These are phyloP conservation scores for Nibea coibor DNA, from an alignment of 2,113 vertebrate species.

Conservation along the genomic window DNA sequence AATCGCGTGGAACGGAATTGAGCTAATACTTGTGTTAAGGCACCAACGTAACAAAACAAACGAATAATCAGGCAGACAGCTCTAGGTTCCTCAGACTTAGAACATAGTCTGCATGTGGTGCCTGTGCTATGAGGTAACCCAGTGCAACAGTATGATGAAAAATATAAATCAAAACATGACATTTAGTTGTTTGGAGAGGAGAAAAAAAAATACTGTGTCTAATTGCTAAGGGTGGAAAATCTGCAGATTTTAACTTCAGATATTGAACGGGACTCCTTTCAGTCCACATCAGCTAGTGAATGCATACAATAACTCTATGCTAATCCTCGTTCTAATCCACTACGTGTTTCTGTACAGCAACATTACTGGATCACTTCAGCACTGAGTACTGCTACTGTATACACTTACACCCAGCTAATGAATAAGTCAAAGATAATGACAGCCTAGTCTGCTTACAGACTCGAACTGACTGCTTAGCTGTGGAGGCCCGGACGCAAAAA, in stretches of 20 bases:
- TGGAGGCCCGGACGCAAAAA: constrained; percentile 31
- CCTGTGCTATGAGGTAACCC: constrained; percentile 62
- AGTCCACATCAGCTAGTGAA: constrained; percentile 38
- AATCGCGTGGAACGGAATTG: constrained; percentile 42
- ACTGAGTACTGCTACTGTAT: constrained; percentile 53
- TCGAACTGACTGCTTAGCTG: constrained; percentile 19
- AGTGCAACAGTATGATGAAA: constrained; percentile 26
- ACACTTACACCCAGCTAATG: constrained; percentile 68
- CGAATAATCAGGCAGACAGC: constrained; percentile 50
- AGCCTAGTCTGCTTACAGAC: constrained; percentile 41
- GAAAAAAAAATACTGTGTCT: not conserved
- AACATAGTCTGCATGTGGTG: constrained; percentile 34
- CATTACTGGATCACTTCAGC: constrained; percentile 42
- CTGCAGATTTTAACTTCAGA: not conserved
- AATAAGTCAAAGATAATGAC: constrained; percentile 58
- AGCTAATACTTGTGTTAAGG: constrained; percentile 79
- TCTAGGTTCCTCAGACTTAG: constrained; percentile 33
- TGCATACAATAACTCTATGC: constrained; percentile 51
- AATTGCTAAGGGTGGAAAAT: not conserved
- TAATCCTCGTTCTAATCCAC: constrained; percentile 48
- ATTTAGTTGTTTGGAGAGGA: constrained; percentile 9
- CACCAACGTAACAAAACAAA: constrained; percentile 74
- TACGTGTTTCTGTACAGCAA: constrained; percentile 43
- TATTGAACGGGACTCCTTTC: constrained; percentile 39
- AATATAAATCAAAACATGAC: constrained; percentile 3